phyloP scores from a whole-genome alignment of 2,888 invertebrate species.

The Congeria kusceri region DNA sequence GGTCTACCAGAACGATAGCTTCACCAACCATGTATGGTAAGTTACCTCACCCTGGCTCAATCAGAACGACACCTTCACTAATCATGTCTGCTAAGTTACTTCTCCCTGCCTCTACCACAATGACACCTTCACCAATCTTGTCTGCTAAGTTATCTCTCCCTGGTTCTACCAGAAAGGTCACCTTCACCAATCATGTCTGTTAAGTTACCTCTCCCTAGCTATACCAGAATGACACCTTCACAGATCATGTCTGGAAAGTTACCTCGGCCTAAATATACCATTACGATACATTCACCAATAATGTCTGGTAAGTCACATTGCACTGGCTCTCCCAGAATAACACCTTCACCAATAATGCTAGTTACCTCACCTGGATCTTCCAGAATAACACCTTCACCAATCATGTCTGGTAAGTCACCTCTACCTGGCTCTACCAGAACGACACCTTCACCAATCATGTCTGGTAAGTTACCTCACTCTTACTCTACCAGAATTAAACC shows the following conservation, averaged over 20 bases:
- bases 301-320: too few relatives aligned
- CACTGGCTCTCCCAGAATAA: slow-evolving; percentile 92
- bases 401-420: slow-evolving; percentile 92
- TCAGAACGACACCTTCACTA: too few relatives aligned
- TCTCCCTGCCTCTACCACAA: too few relatives aligned
- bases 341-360: too few relatives aligned
- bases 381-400: slow-evolving; percentile 93
- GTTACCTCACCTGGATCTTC: slow-evolving; percentile 88
- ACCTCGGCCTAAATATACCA: too few relatives aligned
- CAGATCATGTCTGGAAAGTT: slow-evolving; percentile 90
- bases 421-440: slow-evolving; percentile 93
- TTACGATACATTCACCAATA: too few relatives aligned
- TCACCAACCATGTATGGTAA: slow-evolving; percentile 91
- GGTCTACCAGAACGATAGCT: slow-evolving; percentile 91
- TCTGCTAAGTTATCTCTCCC: too few relatives aligned
- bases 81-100: too few relatives aligned
- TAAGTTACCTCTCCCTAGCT: slow-evolving; percentile 93
- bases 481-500: slow-evolving; percentile 88
- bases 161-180: too few relatives aligned
- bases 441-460: slow-evolving; percentile 88
- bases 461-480: too few relatives aligned
- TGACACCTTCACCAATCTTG: too few relatives aligned
- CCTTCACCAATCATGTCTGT: too few relatives aligned
- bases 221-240: slow-evolving; percentile 91
- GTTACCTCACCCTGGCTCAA: slow-evolving; percentile 6